Conservation (phyloP, 2,797 vertebrate genomes). For the Vireo griseus region DNA sequence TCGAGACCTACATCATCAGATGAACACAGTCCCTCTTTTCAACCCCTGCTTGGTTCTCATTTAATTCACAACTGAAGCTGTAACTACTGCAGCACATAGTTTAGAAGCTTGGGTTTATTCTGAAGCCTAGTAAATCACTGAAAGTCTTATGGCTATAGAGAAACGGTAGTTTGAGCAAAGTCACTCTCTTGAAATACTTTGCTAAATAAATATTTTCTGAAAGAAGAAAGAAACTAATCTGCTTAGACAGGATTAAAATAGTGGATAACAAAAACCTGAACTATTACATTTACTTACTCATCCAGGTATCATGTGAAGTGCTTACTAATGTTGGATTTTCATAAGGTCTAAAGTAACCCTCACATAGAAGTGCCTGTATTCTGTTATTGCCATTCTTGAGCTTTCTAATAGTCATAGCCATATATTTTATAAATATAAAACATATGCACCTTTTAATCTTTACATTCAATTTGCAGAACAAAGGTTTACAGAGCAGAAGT, state of each 20-base stretch:
- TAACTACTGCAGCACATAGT: neutral
- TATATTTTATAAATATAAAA: constrained; percentile 54
- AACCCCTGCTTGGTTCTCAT: neutral
- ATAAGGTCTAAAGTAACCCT: constrained; percentile 63
- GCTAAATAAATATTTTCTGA: constrained; percentile 24
- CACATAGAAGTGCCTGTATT: constrained; percentile 76
- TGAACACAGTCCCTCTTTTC: neutral
- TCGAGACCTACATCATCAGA: neutral
- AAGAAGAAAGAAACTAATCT: neutral
- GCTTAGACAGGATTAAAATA: constrained; percentile 3
- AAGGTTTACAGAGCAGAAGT: constrained; percentile 74
- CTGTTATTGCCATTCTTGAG: constrained; percentile 67
- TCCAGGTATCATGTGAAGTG: constrained; percentile 53
- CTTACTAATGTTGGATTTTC: constrained; percentile 57
- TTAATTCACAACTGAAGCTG: neutral
- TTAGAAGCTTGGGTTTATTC: neutral
- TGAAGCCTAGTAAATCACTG: neutral
- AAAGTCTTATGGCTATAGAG: neutral
- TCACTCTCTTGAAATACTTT: neutral
- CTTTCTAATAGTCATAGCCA: constrained; percentile 68
- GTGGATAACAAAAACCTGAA: constrained; percentile 19
- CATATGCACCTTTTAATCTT: constrained; percentile 52
- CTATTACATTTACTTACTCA: constrained; percentile 28
- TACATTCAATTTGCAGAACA: constrained; percentile 59
- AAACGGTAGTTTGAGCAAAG: neutral